Base-by-base conservation (phyloP, 2,113 vertebrate species). In the Cyphomyrus discorhynchus region DNA sequence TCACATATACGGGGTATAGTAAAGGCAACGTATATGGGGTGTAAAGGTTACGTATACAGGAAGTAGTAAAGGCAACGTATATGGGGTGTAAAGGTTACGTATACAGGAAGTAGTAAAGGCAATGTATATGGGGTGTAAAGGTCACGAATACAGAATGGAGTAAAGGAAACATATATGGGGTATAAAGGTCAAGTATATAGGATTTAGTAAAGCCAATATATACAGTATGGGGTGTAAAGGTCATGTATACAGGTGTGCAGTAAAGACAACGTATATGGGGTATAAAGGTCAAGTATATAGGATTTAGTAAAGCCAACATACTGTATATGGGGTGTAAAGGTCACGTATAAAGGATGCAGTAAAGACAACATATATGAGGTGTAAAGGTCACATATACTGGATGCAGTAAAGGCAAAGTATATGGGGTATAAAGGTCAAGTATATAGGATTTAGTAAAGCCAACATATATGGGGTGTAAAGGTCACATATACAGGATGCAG, bases 131-230 rank as follows among this genome's bases (percentile, higher is more conserved):
- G 24, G 21, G 56, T 58, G 7, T 53, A 66, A 66, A n/a, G n/a
- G 8, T 66, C 2, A 66, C 2, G 0, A 11, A 2, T n/a, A 24
- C 0, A 9, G 21, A 21, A 0, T n/a, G 6, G 2, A 8, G 6
- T 58, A 58, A 24, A 58, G 1, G 0, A 1, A 5, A 58, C 2
- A 2, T 58, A 24, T 21, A 58, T 24, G 7, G 6, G 19, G 7
- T 58, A 21, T 58, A 58, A 19, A 21, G 24, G 7, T 27, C 13
- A 52, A 0, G 1, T 3, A 56, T 56, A 56, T 0, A 3, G 21
- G 1, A 9, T 8, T 6, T 0, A n/a, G 7, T n/a, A n/a, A 58
- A n/a, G 21, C 0, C 7, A 4, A 24, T 0, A 21, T 58, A n/a
- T 58, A n/a, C n/a, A n/a, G n/a, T n/a, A 24, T 58, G 19, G 2